Percentiles rank a stretch among this genome's conserved stretches.
phyloP scores from a whole-genome alignment of 2,888 invertebrate genomes.

The Meghimatium bilineatum region DNA sequence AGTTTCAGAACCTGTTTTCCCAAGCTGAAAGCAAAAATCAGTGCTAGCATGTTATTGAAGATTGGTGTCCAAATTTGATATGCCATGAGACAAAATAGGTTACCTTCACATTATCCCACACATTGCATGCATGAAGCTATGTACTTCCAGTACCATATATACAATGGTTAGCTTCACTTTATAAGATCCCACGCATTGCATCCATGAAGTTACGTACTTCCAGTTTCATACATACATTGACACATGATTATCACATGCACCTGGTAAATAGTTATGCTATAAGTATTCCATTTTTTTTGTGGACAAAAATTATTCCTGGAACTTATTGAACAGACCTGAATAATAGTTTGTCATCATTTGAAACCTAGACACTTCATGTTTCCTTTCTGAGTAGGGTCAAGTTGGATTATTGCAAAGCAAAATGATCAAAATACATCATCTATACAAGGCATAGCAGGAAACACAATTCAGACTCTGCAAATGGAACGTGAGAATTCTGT shows the following conservation, averaged over 20 bases:
- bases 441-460: too few relatives aligned
- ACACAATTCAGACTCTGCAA: too few relatives aligned
- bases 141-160: not conserved
- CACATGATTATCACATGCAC: too few relatives aligned
- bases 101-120: not conserved
- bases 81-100: not conserved
- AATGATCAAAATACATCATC: too few relatives aligned
- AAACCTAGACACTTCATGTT: too few relatives aligned
- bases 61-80: not conserved
- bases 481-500: too few relatives aligned
- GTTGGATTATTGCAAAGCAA: too few relatives aligned
- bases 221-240: too few relatives aligned
- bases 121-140: not conserved
- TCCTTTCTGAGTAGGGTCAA: too few relatives aligned
- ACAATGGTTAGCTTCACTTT: not conserved
- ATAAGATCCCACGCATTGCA: not conserved
- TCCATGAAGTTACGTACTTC: too few relatives aligned
- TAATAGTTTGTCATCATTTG: too few relatives aligned
- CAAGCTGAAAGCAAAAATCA: conserved; percentile 3
- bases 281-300: not conserved
- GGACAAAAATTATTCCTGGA: not conserved
- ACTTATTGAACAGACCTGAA: not conserved
- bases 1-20: not conserved
- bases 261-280: too few relatives aligned
- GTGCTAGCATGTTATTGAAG: not conserved